Evolutionary conservation across 2,888 invertebrate genomes (phyloP).

Genomic region (Vanessa cardui): DNA sequence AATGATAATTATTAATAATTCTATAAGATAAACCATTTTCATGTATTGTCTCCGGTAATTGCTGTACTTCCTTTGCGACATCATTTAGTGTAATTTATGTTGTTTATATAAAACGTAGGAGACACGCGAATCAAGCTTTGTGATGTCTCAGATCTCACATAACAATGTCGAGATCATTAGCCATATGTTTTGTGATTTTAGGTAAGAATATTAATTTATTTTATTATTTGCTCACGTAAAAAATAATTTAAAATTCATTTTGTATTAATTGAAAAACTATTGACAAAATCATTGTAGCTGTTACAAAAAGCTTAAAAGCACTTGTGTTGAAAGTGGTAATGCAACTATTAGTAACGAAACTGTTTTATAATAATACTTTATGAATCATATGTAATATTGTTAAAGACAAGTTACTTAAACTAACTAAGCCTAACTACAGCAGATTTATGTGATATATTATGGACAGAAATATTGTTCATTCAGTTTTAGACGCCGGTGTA

Average conservation of each 20-base stretch:
- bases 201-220: conserved; percentile 52
- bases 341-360: no score
- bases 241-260: neutral
- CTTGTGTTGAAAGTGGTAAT: no score
- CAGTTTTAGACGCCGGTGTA: no score
- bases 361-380: no score
- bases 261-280: no score
- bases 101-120: conserved; percentile 71
- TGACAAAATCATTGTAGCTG: no score
- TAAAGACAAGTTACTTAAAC: no score
- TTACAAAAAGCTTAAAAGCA: no score
- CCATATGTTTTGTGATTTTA: conserved; percentile 53
- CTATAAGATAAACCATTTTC: conserved; percentile 30
- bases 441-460: no score
- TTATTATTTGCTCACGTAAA: neutral
- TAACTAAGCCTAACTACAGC: no score
- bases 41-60: conserved; percentile 55
- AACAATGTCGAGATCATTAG: conserved; percentile 56
- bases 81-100: conserved; percentile 72
- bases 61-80: conserved; percentile 69
- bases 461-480: no score
- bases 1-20: conserved; percentile 21
- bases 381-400: no score
- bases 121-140: conserved; percentile 58
- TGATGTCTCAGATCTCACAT: conserved; percentile 48